Percentiles rank a stretch among this genome's conserved stretches.
Evolutionary conservation across 2,888 invertebrate species (phyloP).

Genomic region (Phrixothrix hirtus): DNA sequence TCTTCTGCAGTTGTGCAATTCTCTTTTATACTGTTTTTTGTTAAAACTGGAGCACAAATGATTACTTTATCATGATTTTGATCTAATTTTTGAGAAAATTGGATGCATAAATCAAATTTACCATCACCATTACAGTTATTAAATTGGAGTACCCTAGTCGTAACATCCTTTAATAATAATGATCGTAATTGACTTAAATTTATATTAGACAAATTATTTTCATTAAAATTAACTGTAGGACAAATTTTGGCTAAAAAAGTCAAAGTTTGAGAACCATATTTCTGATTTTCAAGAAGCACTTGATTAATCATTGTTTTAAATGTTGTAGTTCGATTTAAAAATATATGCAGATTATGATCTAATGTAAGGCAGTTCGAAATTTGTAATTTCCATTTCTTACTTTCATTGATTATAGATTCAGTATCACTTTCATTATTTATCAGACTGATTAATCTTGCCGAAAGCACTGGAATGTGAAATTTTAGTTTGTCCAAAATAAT

Average conservation of each 20-base stretch:
- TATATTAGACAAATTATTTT: slow-evolving; percentile 45
- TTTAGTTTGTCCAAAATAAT: slow-evolving; percentile 51
- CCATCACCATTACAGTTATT: slow-evolving; percentile 49
- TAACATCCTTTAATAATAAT: slow-evolving; percentile 49
- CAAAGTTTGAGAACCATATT: slow-evolving; percentile 45
- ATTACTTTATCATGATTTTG: slow-evolving; percentile 45
- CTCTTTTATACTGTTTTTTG: slow-evolving; percentile 61
- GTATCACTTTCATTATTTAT: background rate
- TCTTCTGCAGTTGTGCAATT: slow-evolving; percentile 57
- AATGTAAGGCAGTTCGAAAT: slow-evolving; percentile 54
- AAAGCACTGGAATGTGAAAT: background rate
- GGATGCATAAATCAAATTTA: too few relatives aligned
- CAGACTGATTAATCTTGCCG: background rate
- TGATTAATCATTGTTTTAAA: slow-evolving; percentile 45
- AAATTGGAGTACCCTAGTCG: slow-evolving; percentile 51
- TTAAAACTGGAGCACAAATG: slow-evolving; percentile 66
- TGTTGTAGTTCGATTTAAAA: slow-evolving; percentile 56
- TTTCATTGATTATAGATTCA: slow-evolving; percentile 51
- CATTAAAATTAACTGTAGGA: slow-evolving; percentile 39
- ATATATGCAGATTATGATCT: slow-evolving; percentile 59
- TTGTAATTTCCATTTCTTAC: slow-evolving; percentile 58
- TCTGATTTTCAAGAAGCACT: slow-evolving; percentile 38
- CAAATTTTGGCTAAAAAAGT: slow-evolving; percentile 20
- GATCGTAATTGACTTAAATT: slow-evolving; percentile 52
- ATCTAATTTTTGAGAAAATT: slow-evolving; percentile 57